These are phyloP conservation scores for Megalurothrips usitatus DNA, from an alignment of 2,888 invertebrate species.

Conservation along the genomic window DNA sequence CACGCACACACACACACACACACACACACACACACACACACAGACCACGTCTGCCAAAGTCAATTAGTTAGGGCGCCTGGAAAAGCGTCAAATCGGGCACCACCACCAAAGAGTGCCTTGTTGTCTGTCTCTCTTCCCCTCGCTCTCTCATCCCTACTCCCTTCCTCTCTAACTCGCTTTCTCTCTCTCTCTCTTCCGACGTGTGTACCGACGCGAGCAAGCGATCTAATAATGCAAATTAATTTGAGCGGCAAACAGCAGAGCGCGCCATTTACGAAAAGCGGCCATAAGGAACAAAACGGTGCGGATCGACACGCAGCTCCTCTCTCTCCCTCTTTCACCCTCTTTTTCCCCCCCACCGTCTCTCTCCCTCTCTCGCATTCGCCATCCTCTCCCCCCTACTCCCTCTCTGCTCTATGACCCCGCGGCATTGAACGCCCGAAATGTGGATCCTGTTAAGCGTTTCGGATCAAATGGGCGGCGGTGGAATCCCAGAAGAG, in stretches of 20 bases:
- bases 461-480: constrained; percentile 16
- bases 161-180: not conserved
- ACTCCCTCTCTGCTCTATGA: not conserved
- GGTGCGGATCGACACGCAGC: not conserved
- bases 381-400: too few relatives aligned
- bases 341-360: not conserved
- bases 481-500: not conserved
- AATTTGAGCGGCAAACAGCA: constrained; percentile 20
- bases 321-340: not conserved
- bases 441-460: constrained; percentile 15
- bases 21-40: not conserved
- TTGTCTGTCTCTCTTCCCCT: not conserved
- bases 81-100: too few relatives aligned
- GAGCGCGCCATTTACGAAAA: constrained; percentile 8
- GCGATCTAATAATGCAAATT: constrained; percentile 25
- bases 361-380: not conserved
- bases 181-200: not conserved
- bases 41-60: not conserved
- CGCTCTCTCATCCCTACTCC: not conserved
- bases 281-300: not conserved
- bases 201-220: too few relatives aligned
- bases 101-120: not conserved
- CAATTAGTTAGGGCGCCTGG: not conserved
- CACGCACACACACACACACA: not conserved
- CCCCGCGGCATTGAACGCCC: not conserved